Conservation (phyloP, 2,797 vertebrate genomes). For the Columba guinea region DNA sequence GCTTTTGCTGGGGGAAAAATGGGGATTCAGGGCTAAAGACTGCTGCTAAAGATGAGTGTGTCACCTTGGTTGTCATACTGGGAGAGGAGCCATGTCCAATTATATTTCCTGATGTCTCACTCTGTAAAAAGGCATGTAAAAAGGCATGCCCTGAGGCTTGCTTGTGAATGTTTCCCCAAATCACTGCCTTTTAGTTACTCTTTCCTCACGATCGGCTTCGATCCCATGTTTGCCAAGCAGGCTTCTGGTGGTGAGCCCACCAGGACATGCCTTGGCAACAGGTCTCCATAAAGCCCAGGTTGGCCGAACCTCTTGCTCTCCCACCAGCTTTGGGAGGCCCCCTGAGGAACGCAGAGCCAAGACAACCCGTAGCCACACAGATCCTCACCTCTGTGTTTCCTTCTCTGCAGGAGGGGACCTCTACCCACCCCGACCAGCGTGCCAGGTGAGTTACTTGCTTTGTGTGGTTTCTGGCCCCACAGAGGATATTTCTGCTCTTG, state of each 20-base stretch:
- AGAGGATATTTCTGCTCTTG: background rate
- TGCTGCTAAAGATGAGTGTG: background rate
- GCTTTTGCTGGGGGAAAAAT: fast-evolving
- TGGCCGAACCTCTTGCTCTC: background rate
- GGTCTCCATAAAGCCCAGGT: background rate
- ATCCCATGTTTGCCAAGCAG: fast-evolving
- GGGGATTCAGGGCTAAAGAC: background rate
- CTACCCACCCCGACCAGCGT: conserved; percentile 76
- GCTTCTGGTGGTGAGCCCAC: background rate
- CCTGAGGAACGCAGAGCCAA: background rate
- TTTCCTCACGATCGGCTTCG: background rate
- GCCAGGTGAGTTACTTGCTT: conserved; percentile 69
- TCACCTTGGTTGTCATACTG: background rate
- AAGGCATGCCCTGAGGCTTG: background rate
- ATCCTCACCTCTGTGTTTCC: conserved; percentile 22
- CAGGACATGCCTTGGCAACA: background rate
- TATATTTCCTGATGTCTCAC: background rate
- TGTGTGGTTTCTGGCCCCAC: background rate
- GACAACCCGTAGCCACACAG: fast-evolving
- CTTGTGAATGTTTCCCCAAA: background rate
- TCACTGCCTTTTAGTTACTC: background rate
- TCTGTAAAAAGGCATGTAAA: background rate
- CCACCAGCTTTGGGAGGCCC: background rate
- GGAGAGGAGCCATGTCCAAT: background rate
- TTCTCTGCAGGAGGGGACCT: conserved; percentile 81